These are phyloP conservation scores for Apostichopus californicus DNA, from an alignment of 35 echinoderm and acorn worm genomes.

Conservation along the genomic window DNA sequence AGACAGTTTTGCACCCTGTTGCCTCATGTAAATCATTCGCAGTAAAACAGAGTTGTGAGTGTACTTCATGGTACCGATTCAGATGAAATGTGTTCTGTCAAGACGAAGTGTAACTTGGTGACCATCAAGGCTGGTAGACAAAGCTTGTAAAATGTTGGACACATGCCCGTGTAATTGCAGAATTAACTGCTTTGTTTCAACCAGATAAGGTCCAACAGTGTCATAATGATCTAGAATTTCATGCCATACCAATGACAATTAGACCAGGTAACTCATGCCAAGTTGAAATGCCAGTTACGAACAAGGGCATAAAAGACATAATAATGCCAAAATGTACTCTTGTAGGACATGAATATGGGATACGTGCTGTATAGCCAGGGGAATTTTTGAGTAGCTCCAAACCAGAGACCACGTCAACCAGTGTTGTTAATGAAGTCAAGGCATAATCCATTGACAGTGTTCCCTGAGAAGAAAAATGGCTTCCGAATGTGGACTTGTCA, in stretches of 20 bases:
- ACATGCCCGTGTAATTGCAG: constrained; percentile 2
- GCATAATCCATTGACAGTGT: not conserved
- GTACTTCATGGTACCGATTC: not conserved
- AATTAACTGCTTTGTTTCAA: constrained; percentile 31
- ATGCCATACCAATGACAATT: constrained; percentile 5
- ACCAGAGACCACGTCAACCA: not conserved
- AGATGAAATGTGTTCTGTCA: constrained; percentile 5
- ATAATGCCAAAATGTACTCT: no score
- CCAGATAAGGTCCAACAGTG: not conserved
- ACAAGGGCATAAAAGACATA: no score
- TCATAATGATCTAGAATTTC: no score
- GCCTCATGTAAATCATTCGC: not conserved
- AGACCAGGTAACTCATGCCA: constrained; percentile 15
- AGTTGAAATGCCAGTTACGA: constrained; percentile 34
- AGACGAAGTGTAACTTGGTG: not conserved
- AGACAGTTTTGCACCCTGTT: no score
- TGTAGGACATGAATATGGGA: no score
- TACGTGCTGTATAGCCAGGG: not conserved
- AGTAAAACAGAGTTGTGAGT: not conserved
- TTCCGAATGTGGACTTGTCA: constrained; percentile 44
- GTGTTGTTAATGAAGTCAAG: not conserved
- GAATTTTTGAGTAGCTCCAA: not conserved
- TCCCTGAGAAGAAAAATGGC: constrained; percentile 9
- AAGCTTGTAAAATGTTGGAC: constrained; percentile 7
- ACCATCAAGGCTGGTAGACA: not conserved